Evolutionary conservation across 2,888 invertebrate genomes (phyloP).

Genomic region (Nycteola revayana): DNA sequence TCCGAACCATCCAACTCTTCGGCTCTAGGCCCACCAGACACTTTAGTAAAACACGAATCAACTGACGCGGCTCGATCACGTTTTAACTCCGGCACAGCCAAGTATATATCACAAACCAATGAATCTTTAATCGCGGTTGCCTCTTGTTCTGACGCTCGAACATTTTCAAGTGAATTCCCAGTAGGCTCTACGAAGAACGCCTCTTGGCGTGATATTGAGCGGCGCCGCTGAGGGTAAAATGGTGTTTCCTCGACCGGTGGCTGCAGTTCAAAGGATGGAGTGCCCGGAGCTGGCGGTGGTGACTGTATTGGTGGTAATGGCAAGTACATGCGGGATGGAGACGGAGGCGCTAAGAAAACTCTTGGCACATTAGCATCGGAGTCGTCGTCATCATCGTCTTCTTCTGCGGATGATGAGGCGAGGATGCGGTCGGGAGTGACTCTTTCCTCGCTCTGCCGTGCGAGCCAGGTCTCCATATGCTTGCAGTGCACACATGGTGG

Average conservation of each 20-base stretch:
- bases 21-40: constrained; percentile 86
- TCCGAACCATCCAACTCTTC: constrained; percentile 85
- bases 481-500: constrained; percentile 90
- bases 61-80: constrained; percentile 94
- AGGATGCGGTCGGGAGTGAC: constrained; percentile 61
- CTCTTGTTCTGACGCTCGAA: constrained; percentile 79
- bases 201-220: constrained; percentile 91
- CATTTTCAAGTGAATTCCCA: constrained; percentile 86
- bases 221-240: constrained; percentile 80
- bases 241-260: constrained; percentile 74
- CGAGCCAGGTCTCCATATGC: constrained; percentile 88
- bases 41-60: constrained; percentile 92
- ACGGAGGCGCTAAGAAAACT: constrained; percentile 84
- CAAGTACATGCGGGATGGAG: constrained; percentile 64
- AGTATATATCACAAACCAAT: constrained; percentile 86
- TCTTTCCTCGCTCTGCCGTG: constrained; percentile 71
- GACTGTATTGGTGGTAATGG: constrained; percentile 62
- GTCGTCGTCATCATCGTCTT: constrained; percentile 76
- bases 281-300: constrained; percentile 78
- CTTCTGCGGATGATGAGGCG: constrained; percentile 69
- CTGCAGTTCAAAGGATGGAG: constrained; percentile 82
- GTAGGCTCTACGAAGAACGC: constrained; percentile 90
- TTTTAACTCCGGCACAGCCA: constrained; percentile 91
- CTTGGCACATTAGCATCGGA: constrained; percentile 76
- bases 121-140: constrained; percentile 56